Base-by-base conservation (phyloP, 1,140 invertebrate genomes). In the Capitella teleta region DNA sequence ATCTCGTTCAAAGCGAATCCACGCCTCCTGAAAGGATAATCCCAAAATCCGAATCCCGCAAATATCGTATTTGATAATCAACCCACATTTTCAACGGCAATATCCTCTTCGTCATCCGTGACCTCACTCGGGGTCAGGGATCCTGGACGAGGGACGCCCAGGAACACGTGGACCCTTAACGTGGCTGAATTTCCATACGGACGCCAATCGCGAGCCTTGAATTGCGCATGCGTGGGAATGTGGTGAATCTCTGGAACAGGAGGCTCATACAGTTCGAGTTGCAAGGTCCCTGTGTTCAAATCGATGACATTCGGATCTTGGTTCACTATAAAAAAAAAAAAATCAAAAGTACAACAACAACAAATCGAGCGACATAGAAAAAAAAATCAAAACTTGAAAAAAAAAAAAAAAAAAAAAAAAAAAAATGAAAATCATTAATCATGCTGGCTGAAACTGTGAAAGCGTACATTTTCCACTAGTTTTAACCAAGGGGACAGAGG, bases 41-140 rank as follows among this genome's bases (percentile, higher is more conserved):
- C 4, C 2, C 36, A 37, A 2, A 37, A 19, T 21, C 16, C 16
- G 36, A 37, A 6, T 37, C 16, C 36, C 4, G 16, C 16, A 37
- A 37, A 6, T 21, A 37, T 18, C 8, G 36, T 6, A 37, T n/a
- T n/a, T n/a, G n/a, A n/a, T n/a, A n/a, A n/a, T n/a, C n/a, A n/a
- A n/a, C n/a, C n/a, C n/a, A n/a, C n/a, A n/a, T n/a, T n/a, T n/a
- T n/a, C n/a, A n/a, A n/a, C n/a, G n/a, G n/a, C n/a, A n/a, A n/a
- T n/a, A n/a, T 68, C 64, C 18, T 69, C 60, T 38, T 68, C 64
- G 18, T 69, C 61, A 44, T 68, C 65, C n/a, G 64, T 63, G 5
- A 56, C 34, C 21, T 69, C 65, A 59, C 64, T 69, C 5, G 65
- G 65, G 23, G 66, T 67, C 3, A 69, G 52, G 10, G 65, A 68